A percentile compares a stretch with the other conserved stretches of the same genome.
phyloP scores from a whole-genome alignment of 1,140 invertebrate species.

The Drosophila kohkoa region DNA sequence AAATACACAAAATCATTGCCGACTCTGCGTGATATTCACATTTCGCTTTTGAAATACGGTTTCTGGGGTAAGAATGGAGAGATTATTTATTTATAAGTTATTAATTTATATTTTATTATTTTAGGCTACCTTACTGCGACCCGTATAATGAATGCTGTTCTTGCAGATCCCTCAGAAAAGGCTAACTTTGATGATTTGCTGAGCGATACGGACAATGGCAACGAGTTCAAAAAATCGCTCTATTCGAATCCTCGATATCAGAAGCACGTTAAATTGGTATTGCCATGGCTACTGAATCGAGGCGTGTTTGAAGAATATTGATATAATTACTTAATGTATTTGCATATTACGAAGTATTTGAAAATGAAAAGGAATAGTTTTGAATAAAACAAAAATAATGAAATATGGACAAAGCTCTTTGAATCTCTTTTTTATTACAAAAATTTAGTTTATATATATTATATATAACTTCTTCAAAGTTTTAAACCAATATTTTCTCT shows the following conservation, averaged over 20 bases:
- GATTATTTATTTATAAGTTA: too few relatives aligned
- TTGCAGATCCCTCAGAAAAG: constrained; percentile 67
- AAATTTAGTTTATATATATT: too few relatives aligned
- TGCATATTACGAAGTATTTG: too few relatives aligned
- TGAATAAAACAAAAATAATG: too few relatives aligned
- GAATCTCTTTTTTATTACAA: too few relatives aligned
- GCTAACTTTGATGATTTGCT: constrained; percentile 71
- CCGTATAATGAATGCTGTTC: constrained; percentile 69
- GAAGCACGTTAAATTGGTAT: constrained; percentile 59
- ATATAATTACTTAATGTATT: background rate
- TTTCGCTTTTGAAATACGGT: constrained; percentile 50
- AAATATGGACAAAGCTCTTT: too few relatives aligned
- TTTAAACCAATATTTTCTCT: too few relatives aligned
- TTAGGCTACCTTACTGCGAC: constrained; percentile 57
- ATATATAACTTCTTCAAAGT: too few relatives aligned
- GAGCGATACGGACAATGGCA: constrained; percentile 45
- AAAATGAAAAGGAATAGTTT: too few relatives aligned
- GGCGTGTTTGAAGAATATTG: constrained; percentile 32
- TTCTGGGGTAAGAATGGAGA: constrained; percentile 53
- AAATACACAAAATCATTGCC: constrained; percentile 67
- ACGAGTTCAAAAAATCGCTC: constrained; percentile 62
- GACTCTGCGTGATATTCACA: constrained; percentile 59
- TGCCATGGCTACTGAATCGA: constrained; percentile 73
- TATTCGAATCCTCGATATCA: constrained; percentile 66
- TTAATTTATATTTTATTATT: too few relatives aligned